A percentile compares a stretch with the other conserved stretches of the same genome.
Conservation (phyloP, 1,140 invertebrate genomes). For the Wasmannia auropunctata region DNA sequence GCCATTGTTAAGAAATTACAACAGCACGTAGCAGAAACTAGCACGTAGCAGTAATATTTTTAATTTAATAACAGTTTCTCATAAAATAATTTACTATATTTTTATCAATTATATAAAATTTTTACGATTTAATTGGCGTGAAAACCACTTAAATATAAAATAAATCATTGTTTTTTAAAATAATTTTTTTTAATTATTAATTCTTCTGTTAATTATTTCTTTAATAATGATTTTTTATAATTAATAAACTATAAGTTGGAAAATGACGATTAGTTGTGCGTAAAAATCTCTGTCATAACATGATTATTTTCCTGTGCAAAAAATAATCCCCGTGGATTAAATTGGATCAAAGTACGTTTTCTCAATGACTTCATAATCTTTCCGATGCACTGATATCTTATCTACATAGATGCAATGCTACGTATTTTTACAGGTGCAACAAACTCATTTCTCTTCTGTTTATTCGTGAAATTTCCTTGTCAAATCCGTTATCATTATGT, state of each 20-base stretch:
- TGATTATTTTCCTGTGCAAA: background rate
- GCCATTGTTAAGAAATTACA: slow-evolving; percentile 2
- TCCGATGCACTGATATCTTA: background rate
- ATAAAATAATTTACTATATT: background rate
- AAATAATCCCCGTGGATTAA: background rate
- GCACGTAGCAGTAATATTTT: background rate
- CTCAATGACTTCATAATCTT: background rate
- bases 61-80: background rate
- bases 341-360: background rate
- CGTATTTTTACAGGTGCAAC: background rate
- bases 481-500: background rate
- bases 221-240: background rate
- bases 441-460: background rate
- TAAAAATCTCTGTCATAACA: background rate
- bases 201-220: no score
- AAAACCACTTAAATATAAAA: background rate
- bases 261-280: background rate
- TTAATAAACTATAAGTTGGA: slow-evolving; percentile 1
- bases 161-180: background rate
- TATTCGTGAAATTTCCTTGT: background rate
- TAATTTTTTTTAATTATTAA: slow-evolving; percentile 11
- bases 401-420: background rate
- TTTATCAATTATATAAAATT: background rate
- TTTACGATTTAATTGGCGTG: background rate
- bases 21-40: background rate